These are phyloP conservation scores for Tadarida brasiliensis DNA, from an alignment of 2,797 vertebrate genomes.

Conservation along the genomic window DNA sequence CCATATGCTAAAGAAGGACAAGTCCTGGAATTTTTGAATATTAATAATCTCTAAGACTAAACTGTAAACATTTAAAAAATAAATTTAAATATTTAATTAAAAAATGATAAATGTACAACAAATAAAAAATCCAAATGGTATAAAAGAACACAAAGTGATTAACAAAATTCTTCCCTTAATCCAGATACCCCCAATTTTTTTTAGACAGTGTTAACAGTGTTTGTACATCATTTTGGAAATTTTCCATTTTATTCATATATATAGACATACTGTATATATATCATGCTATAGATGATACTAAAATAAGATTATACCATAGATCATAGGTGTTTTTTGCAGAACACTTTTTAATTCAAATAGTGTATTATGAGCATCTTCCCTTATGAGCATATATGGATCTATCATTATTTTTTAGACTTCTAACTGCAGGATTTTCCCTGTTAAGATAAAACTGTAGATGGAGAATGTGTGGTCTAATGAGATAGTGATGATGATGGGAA, in stretches of 20 bases:
- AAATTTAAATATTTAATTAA: not conserved
- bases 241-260: not conserved
- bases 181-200: not conserved
- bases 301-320: not conserved
- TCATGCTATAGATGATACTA: not conserved
- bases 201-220: not conserved
- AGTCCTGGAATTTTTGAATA: not conserved
- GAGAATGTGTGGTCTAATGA: not conserved
- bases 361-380: not conserved
- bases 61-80: not conserved
- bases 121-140: not conserved
- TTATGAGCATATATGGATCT: not conserved
- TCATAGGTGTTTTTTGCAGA: not conserved
- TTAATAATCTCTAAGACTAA: not conserved
- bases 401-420: not conserved
- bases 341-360: not conserved
- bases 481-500: not conserved
- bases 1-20: not conserved
- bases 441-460: not conserved
- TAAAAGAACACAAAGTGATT: slow-evolving; percentile 20
- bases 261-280: not conserved
- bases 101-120: not conserved
- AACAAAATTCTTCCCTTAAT: not conserved
- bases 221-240: not conserved
- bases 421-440: not conserved